Base-by-base conservation (phyloP, 1,140 invertebrate species). In the Tribolium madens region DNA sequence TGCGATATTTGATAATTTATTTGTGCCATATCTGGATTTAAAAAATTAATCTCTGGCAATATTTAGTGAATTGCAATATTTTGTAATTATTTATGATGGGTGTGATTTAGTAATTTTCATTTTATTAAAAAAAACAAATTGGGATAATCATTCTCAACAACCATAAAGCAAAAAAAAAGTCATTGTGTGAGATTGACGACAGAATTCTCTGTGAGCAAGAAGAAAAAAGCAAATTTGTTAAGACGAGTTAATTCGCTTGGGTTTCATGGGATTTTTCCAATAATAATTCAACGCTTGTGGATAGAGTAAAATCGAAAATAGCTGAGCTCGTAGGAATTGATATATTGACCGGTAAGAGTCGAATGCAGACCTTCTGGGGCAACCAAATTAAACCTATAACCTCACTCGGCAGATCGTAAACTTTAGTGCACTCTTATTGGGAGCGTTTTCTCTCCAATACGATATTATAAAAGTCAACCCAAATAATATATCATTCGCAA, bases 381-480 rank as follows among this genome's bases (percentile, higher is more conserved):
- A 64, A 64, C 57, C 57, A 64, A 64, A 64, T 64, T 64, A 64
- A 64, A 64, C 72, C 53, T 68, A 75, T 75, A 75, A 70, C 72
- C 76, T 75, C 60, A 70, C 76, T 78, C 76, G 33, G 48, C 76
- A 78, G 76, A 74, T 74, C 76, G 73, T 78, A 78, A 78, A 78
- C 9, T 78, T 75, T 75, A 74, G 71, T 64, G 72, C 76, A 78
- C 76, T 68, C 76, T 78, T 78, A 78, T 78, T 78, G 76, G 50
- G 76, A 52, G 47, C 72, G 64, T 78, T 78, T 75, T 75, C 76
- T 72, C 52, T 75, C 76, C 72, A 71, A 78, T 78, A 48, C 76
- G 73, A 78, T 78, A 78, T 60, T 74, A 78, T 78, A 78, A 78
- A 78, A 78, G 76, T 78, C 76, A 78, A 78, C 72, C 21, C 52